Conservation (phyloP, 2,113 vertebrate species). For the Herpetotheres cachinnans region DNA sequence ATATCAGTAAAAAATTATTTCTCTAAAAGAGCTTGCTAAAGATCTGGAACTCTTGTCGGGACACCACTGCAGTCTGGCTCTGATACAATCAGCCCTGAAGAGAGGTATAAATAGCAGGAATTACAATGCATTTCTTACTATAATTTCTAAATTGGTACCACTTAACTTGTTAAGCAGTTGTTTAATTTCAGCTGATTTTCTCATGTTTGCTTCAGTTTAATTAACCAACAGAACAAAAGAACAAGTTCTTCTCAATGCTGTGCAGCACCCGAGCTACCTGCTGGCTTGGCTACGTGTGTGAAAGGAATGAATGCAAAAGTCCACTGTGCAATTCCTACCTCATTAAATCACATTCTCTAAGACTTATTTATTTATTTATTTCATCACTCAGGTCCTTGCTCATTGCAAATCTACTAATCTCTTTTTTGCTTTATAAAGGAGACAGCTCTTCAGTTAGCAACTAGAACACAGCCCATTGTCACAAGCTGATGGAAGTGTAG, state of each 20-base stretch:
- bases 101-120: slow-evolving; percentile 26
- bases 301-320: slow-evolving; percentile 19
- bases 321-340: slow-evolving; percentile 56
- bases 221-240: slow-evolving; percentile 54
- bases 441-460: slow-evolving; percentile 36
- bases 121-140: slow-evolving; percentile 35
- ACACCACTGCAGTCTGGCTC: slow-evolving; percentile 71
- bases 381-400: slow-evolving; percentile 3
- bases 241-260: slow-evolving; percentile 61
- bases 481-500: slow-evolving; percentile 60
- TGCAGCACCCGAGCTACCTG: slow-evolving; percentile 19
- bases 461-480: slow-evolving; percentile 43
- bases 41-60: slow-evolving; percentile 41
- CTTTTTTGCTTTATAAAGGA: neutral
- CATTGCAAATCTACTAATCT: slow-evolving; percentile 49
- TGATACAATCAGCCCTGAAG: slow-evolving; percentile 30
- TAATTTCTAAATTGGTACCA: neutral
- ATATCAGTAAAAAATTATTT: neutral
- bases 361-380: neutral
- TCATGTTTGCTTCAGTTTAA: slow-evolving; percentile 36
- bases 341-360: slow-evolving; percentile 14
- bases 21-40: neutral
- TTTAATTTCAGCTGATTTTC: slow-evolving; percentile 25
- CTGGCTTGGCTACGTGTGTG: neutral
- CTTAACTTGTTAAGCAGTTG: slow-evolving; percentile 47